These are phyloP conservation scores for Margarornis squamiger DNA, from an alignment of 2,797 vertebrate species.

Conservation along the genomic window DNA sequence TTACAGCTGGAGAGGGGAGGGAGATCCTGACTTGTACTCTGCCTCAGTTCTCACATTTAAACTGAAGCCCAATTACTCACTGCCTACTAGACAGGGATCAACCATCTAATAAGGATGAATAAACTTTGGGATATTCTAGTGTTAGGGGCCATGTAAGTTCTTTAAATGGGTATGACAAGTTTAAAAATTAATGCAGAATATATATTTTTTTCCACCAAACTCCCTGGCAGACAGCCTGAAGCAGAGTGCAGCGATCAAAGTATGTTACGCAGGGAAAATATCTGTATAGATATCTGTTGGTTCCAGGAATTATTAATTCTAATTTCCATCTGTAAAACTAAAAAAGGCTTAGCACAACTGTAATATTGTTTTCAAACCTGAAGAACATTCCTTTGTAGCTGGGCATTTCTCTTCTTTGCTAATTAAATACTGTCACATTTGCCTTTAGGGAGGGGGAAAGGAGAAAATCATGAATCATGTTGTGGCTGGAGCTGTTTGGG, in stretches of 20 bases:
- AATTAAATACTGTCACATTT: neutral
- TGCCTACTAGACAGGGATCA: neutral
- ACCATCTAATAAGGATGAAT: neutral
- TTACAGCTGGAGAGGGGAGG: neutral
- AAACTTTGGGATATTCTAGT: neutral
- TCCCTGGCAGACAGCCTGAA: neutral
- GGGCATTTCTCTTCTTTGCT: neutral
- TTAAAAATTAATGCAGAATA: neutral
- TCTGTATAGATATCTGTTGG: neutral
- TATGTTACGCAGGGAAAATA: neutral
- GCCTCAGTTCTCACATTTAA: neutral
- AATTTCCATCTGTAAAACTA: neutral
- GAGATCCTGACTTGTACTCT: neutral
- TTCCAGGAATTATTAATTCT: neutral
- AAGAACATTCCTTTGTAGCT: neutral
- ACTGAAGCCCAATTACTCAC: neutral
- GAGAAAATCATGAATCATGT: neutral
- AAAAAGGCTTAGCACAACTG: neutral
- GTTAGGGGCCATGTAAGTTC: neutral
- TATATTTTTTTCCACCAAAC: neutral
- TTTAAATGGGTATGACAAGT: accelerated
- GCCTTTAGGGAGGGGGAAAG: neutral
- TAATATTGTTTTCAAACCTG: neutral
- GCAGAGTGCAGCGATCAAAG: neutral
- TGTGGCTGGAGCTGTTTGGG: neutral